Conservation (phyloP, 2,888 invertebrate species). For the Synanthedon vespiformis region DNA sequence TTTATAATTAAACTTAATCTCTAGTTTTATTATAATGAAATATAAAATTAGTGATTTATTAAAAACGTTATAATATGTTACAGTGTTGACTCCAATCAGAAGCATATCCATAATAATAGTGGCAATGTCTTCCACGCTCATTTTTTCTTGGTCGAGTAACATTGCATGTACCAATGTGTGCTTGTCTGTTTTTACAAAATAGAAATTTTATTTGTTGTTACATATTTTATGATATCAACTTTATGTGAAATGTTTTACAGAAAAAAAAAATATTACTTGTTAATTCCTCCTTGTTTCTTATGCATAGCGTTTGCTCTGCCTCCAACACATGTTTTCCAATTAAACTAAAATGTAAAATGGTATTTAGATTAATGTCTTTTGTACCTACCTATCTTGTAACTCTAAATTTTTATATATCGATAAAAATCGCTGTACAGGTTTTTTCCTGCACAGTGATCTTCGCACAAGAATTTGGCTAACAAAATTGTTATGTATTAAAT, state of each 20-base stretch:
- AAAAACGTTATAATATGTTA: slow-evolving; percentile 18
- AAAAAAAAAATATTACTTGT: slow-evolving; percentile 13
- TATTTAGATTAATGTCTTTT: no score
- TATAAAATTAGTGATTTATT: neutral
- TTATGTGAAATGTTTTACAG: neutral
- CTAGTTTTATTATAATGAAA: neutral
- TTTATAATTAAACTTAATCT: neutral
- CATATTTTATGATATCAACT: neutral
- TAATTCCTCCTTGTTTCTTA: slow-evolving; percentile 15
- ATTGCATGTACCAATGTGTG: slow-evolving; percentile 65
- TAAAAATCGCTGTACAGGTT: neutral
- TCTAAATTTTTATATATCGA: neutral
- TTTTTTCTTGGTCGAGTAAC: slow-evolving; percentile 63
- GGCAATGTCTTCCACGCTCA: slow-evolving; percentile 72
- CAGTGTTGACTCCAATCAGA: slow-evolving; percentile 75
- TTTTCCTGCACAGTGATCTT: neutral
- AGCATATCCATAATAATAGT: slow-evolving; percentile 76
- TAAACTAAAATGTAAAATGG: slow-evolving; percentile 41
- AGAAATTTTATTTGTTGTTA: neutral
- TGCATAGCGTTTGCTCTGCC: slow-evolving; percentile 42
- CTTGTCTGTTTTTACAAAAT: slow-evolving; percentile 8
- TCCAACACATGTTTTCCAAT: slow-evolving; percentile 72
- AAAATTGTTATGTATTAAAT: no score
- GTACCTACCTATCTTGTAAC: no score
- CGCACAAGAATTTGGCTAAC: neutral